Percentiles rank a stretch among this genome's conserved stretches.
These are phyloP conservation scores for Ondatra zibethicus DNA, from an alignment of 2,113 vertebrate genomes.

Conservation along the genomic window DNA sequence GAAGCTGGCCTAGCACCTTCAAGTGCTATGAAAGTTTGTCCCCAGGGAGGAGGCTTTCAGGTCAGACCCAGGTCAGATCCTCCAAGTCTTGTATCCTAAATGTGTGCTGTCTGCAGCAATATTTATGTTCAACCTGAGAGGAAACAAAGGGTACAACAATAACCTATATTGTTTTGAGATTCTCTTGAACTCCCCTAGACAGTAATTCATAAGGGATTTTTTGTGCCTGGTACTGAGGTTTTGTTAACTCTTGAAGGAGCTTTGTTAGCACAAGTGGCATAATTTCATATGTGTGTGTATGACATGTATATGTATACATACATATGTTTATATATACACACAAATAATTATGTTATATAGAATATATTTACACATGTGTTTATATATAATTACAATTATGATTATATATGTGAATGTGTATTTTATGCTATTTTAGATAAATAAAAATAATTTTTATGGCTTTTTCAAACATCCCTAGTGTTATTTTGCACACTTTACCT, in stretches of 20 bases:
- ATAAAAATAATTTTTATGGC: background rate
- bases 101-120: background rate
- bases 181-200: background rate
- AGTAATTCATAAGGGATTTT: background rate
- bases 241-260: background rate
- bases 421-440: background rate
- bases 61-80: background rate
- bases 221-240: background rate
- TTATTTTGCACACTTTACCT: background rate
- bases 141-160: background rate
- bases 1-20: background rate
- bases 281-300: background rate
- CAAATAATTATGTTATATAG: background rate
- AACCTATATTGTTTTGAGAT: background rate
- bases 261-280: background rate
- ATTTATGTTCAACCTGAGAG: background rate
- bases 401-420: background rate
- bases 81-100: background rate
- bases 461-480: background rate
- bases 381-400: background rate
- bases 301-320: background rate
- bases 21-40: background rate
- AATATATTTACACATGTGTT: background rate
- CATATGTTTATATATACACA: background rate
- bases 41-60: background rate